Percentiles rank a stretch among this genome's conserved stretches.
Evolutionary conservation across 35 echinoderm and acorn worm species (phyloP).

Genomic region (Chiridota heheva): DNA sequence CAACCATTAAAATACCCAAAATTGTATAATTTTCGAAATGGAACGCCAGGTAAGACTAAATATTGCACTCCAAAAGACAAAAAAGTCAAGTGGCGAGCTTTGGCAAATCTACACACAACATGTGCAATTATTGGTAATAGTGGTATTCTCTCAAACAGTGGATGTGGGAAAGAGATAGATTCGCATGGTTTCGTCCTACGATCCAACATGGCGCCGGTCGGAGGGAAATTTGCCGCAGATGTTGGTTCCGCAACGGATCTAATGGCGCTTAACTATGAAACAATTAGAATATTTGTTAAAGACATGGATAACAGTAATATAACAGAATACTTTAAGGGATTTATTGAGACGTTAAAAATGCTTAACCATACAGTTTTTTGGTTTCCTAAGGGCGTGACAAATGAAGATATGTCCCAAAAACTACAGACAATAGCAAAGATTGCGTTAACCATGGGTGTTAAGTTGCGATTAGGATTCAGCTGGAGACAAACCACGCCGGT

Average conservation of each 20-base stretch:
- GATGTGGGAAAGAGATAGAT: constrained; percentile 58
- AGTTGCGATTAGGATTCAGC: too few species aligned
- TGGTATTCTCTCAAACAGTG: constrained; percentile 58
- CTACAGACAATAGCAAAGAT: too few species aligned
- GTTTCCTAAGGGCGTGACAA: constrained; percentile 20
- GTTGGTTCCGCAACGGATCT: constrained; percentile 46
- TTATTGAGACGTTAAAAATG: neutral
- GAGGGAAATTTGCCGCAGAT: constrained; percentile 24
- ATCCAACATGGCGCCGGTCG: constrained; percentile 50
- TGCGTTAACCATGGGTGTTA: too few species aligned
- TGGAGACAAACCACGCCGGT: too few species aligned
- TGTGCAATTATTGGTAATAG: constrained; percentile 67
- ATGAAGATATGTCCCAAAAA: too few species aligned
- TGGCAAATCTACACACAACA: constrained; percentile 12
- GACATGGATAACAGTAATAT: neutral
- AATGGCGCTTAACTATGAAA: constrained; percentile 34
- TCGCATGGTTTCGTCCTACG: constrained; percentile 57
- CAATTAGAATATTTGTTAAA: neutral
- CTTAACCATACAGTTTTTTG: constrained; percentile 9
- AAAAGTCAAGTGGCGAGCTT: too few species aligned
- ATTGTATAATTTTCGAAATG: too few species aligned
- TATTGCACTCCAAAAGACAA: too few species aligned
- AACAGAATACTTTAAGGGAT: neutral
- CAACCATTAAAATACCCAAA: too few species aligned
- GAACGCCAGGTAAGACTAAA: too few species aligned